Conservation (phyloP, 2,113 vertebrate species). For the Cariama cristata region DNA sequence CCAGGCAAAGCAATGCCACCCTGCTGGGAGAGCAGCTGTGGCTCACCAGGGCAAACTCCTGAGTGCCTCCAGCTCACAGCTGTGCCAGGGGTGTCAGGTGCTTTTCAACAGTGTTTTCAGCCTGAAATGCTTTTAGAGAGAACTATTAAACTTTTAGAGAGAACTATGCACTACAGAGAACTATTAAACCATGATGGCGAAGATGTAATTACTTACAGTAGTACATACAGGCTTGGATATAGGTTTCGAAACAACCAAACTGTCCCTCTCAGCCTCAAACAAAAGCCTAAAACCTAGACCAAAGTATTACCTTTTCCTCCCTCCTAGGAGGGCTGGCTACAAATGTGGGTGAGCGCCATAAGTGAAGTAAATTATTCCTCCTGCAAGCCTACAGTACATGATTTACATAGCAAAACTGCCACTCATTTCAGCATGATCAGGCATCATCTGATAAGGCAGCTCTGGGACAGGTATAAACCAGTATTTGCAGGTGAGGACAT, state of each 20-base stretch:
- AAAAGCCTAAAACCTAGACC: neutral
- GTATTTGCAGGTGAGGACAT: conserved; percentile 18
- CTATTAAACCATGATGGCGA: neutral
- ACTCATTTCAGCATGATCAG: conserved; percentile 19
- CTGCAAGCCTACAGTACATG: neutral
- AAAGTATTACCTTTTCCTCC: neutral
- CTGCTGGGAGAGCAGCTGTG: neutral
- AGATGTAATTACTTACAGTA: neutral
- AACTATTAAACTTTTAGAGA: neutral
- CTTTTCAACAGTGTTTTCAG: neutral
- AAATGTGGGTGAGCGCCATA: fast-evolving
- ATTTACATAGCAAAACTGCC: conserved; percentile 29
- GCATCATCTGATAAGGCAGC: conserved; percentile 34
- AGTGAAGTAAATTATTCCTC: neutral
- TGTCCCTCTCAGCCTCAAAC: fast-evolving
- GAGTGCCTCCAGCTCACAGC: neutral
- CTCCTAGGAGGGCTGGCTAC: neutral
- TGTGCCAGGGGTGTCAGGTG: neutral
- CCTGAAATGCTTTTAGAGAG: neutral
- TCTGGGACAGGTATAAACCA: conserved; percentile 38
- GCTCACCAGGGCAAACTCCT: neutral
- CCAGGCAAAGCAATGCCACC: neutral
- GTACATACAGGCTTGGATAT: neutral
- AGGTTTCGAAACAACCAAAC: neutral
- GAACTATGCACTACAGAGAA: neutral